phyloP scores from a whole-genome alignment of 2,113 vertebrate species.

The Vidua macroura region DNA sequence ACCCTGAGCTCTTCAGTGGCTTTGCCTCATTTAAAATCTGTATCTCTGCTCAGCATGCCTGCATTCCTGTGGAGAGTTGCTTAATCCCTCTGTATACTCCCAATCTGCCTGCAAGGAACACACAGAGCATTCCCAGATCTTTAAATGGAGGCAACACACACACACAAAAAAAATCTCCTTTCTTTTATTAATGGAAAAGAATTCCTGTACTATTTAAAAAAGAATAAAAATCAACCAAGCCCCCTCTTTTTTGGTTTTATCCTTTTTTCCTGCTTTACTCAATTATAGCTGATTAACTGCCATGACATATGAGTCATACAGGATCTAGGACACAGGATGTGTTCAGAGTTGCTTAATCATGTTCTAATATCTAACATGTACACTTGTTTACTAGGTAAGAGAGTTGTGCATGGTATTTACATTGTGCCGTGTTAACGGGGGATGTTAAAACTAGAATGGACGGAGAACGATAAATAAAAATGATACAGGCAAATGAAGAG shows the following conservation, averaged over 20 bases:
- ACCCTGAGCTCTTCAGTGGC: background rate
- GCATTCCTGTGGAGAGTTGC: slow-evolving; percentile 37
- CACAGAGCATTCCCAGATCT: background rate
- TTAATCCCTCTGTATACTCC: slow-evolving; percentile 33
- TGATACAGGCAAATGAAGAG: background rate
- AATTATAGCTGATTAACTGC: slow-evolving; percentile 14
- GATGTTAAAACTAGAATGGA: background rate
- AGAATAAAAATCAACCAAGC: background rate
- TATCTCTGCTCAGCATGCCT: background rate
- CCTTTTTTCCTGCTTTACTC: background rate
- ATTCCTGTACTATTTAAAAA: background rate
- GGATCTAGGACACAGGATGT: slow-evolving; percentile 44
- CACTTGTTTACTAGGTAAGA: slow-evolving; percentile 18
- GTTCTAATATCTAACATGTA: background rate
- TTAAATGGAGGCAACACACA: background rate
- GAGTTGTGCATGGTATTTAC: background rate
- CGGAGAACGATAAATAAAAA: background rate
- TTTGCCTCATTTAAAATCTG: slow-evolving; percentile 15
- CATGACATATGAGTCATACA: slow-evolving; percentile 43
- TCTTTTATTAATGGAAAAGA: background rate
- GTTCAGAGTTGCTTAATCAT: slow-evolving; percentile 16
- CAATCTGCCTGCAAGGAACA: background rate
- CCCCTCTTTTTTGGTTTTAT: background rate
- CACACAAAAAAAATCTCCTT: background rate
- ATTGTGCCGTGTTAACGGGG: background rate